Base-by-base conservation (phyloP, 2,113 vertebrate genomes). In the Indicator indicator region DNA sequence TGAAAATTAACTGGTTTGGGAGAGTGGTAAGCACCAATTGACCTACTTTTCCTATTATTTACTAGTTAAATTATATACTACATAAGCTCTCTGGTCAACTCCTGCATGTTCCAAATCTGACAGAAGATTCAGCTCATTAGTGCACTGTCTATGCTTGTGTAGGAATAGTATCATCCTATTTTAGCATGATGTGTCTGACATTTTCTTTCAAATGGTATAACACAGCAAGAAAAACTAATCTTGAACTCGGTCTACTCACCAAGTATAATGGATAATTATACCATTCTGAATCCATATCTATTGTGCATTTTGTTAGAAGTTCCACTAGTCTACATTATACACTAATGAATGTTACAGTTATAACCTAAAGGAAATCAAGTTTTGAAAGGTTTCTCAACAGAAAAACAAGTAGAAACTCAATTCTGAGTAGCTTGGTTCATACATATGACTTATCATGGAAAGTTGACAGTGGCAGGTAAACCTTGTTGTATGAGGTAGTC, bases 61-160 rank as follows among this genome's bases (percentile, higher is more conserved):
- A 96, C 86, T 88, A 65, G 55, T n/a, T 91, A 96, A 90, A 83
- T 90, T 73, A 95, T 58, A 32, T 89, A 78, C 32, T 79, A 86
- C 63, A 75, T 84, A 89, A 94, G 32, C 8, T 97, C 71, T 94
- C 84, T 12, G 92, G 96, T 97, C 90, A 97, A 32, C 36, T 97
- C 52, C 73, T 79, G 60, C 54, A 83, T 88, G 60, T 91, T 96
- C 82, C 48, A 60, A 95, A 78, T 84, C 19, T 96, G 95, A 96
- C 92, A 91, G 95, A 88, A 94, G 69, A 94, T 63, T 76, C 60
- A 80, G 89, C 96, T 98, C 97, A 96, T 98, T 97, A 97, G 88
- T 54, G 85, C 62, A 78, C 42, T 74, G 60, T 70, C 79, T 86
- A 58, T 87, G 93, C 82, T 89, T 95, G 71, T 91, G 90, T 94